Conservation (phyloP, 2,888 invertebrate genomes). For the Tubulanus polymorphus region DNA sequence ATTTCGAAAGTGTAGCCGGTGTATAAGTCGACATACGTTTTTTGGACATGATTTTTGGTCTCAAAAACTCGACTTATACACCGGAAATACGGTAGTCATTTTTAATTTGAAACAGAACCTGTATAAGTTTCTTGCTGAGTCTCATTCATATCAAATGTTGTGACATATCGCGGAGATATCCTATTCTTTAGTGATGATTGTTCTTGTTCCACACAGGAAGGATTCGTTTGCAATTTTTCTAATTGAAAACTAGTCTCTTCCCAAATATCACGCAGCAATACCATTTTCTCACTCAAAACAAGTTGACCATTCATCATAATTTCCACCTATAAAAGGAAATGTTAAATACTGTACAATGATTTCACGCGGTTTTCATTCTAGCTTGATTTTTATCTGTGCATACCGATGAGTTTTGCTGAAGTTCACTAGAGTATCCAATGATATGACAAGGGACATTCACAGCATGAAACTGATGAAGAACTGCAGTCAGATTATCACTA, state of each 20-base stretch:
- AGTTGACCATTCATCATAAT: conserved; percentile 23
- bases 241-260: conserved; percentile 91
- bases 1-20: too few relatives aligned
- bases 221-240: conserved; percentile 79
- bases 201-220: conserved; percentile 75
- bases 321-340: conserved; percentile 22
- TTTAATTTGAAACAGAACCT: too few relatives aligned
- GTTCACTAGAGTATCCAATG: conserved; percentile 37
- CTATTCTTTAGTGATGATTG: conserved; percentile 67
- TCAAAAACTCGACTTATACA: too few relatives aligned
- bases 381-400: too few relatives aligned
- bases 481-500: too few relatives aligned
- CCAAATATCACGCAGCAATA: conserved; percentile 77
- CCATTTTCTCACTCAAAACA: conserved; percentile 54
- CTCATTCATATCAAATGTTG: conserved; percentile 60
- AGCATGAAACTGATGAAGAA: too few relatives aligned
- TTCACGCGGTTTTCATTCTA: background rate
- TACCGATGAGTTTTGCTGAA: conserved; percentile 30
- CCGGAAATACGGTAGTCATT: too few relatives aligned
- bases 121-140: too few relatives aligned
- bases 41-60: too few relatives aligned
- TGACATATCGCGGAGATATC: conserved; percentile 68
- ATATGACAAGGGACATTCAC: conserved; percentile 28
- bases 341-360: background rate
- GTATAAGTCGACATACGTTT: too few relatives aligned